A percentile compares a stretch with the other conserved stretches of the same genome.
phyloP scores from a whole-genome alignment of 2,797 vertebrate genomes.

The Glossophaga mutica region DNA sequence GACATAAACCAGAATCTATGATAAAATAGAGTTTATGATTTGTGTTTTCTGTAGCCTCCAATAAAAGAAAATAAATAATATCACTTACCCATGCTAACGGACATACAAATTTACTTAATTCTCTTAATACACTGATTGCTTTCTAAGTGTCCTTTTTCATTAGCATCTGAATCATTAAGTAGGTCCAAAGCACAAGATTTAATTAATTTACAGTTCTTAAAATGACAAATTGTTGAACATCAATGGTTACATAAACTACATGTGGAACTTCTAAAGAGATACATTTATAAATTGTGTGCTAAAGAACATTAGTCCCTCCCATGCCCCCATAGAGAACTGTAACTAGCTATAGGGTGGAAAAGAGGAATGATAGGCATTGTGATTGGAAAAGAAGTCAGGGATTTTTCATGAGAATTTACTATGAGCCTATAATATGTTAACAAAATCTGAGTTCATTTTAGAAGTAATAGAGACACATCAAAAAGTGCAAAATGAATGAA shows the following conservation, averaged over 20 bases:
- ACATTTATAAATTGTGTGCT: neutral
- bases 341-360: neutral
- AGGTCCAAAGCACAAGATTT: neutral
- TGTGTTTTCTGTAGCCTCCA: neutral
- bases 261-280: neutral
- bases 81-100: neutral
- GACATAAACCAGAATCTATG: neutral
- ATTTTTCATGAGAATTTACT: neutral
- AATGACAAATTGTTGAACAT: constrained; percentile 6
- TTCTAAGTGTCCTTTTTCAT: constrained; percentile 11
- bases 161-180: constrained; percentile 7
- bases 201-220: constrained; percentile 32
- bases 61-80: constrained; percentile 1
- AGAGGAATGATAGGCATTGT: neutral
- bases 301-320: neutral
- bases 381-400: neutral
- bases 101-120: constrained; percentile 21
- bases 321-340: neutral
- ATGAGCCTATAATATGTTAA: neutral
- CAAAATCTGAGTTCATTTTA: neutral
- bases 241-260: neutral
- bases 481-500: neutral
- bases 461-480: neutral
- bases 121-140: neutral
- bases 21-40: neutral